These are phyloP conservation scores for Philaenus spumarius DNA, from an alignment of 1,140 invertebrate species.

Conservation along the genomic window DNA sequence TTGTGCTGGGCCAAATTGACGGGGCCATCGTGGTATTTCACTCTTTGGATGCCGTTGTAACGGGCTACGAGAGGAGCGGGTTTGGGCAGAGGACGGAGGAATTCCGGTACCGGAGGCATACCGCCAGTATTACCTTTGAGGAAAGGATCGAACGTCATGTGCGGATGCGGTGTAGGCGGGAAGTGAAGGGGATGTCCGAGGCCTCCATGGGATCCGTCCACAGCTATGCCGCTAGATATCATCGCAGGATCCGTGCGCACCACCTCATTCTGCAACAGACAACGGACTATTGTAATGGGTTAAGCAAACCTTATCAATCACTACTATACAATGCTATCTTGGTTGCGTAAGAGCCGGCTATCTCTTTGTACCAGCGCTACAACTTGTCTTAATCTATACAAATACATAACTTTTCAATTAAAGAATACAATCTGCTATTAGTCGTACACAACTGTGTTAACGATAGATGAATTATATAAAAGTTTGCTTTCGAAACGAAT, in stretches of 20 bases:
- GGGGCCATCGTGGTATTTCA: not conserved
- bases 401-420: no score
- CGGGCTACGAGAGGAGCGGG: slow-evolving; percentile 13
- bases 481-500: no score
- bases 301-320: no score
- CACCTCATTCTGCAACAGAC: slow-evolving; percentile 1
- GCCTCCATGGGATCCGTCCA: slow-evolving; percentile 20
- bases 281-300: no score
- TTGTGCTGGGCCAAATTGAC: slow-evolving; percentile 19
- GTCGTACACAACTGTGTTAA: no score
- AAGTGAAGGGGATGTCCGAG: slow-evolving; percentile 5
- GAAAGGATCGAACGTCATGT: slow-evolving; percentile 2
- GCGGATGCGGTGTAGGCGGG: not conserved
- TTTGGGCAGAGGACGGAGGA: slow-evolving; percentile 27
- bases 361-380: no score
- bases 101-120: slow-evolving; percentile 25
- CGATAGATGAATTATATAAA: no score
- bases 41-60: slow-evolving; percentile 4
- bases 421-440: no score
- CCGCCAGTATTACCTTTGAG: not conserved
- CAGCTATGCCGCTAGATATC: slow-evolving; percentile 21
- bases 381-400: no score
- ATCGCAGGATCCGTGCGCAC: not conserved
- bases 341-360: no score
- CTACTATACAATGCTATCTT: no score